Evolutionary conservation across 2,797 vertebrate genomes (phyloP).

Genomic region (Cirrhinus mrigala): DNA sequence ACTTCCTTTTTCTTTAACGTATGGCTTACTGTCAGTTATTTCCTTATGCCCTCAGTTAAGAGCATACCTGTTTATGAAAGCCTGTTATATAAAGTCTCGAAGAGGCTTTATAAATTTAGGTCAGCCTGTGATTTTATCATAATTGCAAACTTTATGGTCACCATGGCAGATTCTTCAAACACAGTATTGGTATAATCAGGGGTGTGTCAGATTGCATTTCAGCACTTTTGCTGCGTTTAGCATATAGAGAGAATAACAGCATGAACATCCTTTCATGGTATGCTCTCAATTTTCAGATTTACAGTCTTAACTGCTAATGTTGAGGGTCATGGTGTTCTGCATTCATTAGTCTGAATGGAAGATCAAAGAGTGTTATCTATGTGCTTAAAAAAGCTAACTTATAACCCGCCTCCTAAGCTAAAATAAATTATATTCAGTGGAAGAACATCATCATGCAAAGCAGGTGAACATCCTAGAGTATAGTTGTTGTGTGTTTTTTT

Average conservation of each 20-base stretch:
- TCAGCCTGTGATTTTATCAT: constrained; percentile 1
- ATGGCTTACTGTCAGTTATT: background rate
- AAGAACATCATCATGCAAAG: background rate
- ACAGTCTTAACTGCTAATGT: background rate
- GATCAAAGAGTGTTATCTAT: constrained; percentile 28
- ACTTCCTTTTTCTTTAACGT: constrained; percentile 1
- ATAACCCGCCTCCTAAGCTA: constrained; percentile 7
- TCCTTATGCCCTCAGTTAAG: background rate
- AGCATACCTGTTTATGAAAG: background rate
- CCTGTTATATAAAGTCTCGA: background rate
- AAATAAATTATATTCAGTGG: background rate
- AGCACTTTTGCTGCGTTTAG: background rate
- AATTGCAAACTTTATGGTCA: background rate
- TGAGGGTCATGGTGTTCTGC: background rate
- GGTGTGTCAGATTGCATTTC: background rate
- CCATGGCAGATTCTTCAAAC: background rate
- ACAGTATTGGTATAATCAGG: background rate
- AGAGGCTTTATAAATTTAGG: background rate
- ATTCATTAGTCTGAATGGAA: constrained; percentile 7
- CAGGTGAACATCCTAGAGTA: background rate
- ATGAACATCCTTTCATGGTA: background rate
- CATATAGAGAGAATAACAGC: background rate
- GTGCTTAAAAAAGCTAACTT: background rate
- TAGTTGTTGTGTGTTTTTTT: background rate
- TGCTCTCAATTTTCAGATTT: constrained; percentile 6